phyloP scores from a whole-genome alignment of 2,113 vertebrate genomes.

The Canis aureus region DNA sequence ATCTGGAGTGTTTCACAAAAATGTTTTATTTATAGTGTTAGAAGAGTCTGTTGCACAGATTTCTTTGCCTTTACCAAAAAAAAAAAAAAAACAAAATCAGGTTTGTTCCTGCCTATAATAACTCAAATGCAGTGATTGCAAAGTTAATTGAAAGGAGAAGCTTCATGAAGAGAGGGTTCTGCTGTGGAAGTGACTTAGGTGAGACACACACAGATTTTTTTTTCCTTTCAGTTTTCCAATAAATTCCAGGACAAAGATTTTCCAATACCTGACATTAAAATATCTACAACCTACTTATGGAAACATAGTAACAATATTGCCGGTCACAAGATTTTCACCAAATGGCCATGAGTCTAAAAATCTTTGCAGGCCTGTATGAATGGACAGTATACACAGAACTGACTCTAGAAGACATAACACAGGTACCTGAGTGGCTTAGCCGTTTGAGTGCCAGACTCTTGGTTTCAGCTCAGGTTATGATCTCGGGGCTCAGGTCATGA shows the following conservation, averaged over 20 bases:
- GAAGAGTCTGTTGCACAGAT: constrained; percentile 11
- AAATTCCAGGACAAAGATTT: not conserved
- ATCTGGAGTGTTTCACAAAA: constrained; percentile 59
- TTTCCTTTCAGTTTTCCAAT: not conserved
- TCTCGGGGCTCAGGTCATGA: no score
- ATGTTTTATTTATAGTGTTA: constrained; percentile 59
- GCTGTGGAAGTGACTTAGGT: not conserved
- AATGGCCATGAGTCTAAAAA: not conserved
- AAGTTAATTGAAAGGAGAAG: not conserved
- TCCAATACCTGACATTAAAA: not conserved
- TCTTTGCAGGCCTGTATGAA: not conserved
- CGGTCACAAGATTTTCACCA: not conserved
- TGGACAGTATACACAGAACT: not conserved
- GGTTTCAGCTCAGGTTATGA: no score
- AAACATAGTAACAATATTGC: not conserved
- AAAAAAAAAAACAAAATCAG: not conserved
- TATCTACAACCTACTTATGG: not conserved
- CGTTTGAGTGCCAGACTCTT: no score
- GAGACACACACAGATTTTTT: not conserved
- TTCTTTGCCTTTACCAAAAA: constrained; percentile 50
- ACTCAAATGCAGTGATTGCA: constrained; percentile 55
- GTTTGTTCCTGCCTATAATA: not conserved
- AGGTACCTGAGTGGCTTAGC: no score
- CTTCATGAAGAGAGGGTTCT: not conserved
- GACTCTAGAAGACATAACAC: not conserved